Evolutionary conservation across 1,140 invertebrate genomes (phyloP).

Genomic region (Drosophila bipectinata): DNA sequence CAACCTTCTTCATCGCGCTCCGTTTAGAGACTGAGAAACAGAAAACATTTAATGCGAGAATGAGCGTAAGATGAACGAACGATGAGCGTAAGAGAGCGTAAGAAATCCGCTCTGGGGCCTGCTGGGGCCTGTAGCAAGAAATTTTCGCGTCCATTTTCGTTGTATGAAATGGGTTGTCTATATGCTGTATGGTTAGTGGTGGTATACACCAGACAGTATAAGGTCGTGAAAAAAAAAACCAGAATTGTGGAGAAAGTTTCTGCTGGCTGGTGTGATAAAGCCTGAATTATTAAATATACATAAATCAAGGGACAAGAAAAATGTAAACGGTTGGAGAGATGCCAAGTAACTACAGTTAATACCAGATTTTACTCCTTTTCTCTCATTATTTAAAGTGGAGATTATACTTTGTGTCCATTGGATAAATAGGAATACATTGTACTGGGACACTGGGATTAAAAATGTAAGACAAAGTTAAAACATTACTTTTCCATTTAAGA

Average conservation of each 20-base stretch:
- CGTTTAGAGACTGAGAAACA: no score
- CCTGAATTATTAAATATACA: slow-evolving; percentile 79
- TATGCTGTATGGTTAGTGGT: no score
- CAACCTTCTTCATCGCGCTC: no score
- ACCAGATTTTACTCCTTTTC: neutral
- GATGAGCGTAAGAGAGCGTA: no score
- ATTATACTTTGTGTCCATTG: neutral
- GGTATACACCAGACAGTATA: no score
- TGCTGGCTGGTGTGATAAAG: slow-evolving; percentile 63
- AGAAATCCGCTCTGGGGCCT: no score
- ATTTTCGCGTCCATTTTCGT: no score
- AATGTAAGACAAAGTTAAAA: neutral
- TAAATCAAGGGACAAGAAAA: slow-evolving; percentile 58
- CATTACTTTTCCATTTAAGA: neutral
- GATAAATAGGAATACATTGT: neutral
- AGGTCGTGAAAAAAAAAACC: slow-evolving; percentile 3
- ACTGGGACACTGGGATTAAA: neutral
- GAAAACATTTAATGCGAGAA: no score
- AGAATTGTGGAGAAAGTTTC: slow-evolving; percentile 17
- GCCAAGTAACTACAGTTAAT: slow-evolving; percentile 10
- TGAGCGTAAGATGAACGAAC: no score
- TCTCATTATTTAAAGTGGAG: neutral
- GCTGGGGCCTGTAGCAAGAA: no score
- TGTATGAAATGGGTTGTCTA: no score
- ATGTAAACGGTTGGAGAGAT: slow-evolving; percentile 19